Evolutionary conservation across 2,113 vertebrate genomes (phyloP).

Genomic region (Elanoides forficatus): DNA sequence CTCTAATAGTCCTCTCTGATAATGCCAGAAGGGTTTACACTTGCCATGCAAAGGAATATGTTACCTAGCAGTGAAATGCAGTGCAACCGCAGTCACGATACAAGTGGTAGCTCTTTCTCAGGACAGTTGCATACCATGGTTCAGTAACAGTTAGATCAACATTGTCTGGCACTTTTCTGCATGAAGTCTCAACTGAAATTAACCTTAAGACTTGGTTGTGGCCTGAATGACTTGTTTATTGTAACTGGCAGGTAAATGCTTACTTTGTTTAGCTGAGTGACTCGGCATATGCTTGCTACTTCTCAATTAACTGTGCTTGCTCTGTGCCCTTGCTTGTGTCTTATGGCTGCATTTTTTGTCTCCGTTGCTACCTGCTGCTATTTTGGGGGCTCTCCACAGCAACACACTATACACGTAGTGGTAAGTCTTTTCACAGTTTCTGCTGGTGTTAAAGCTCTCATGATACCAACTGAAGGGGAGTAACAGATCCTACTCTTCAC

Average conservation of each 20-base stretch:
- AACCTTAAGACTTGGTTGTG: not conserved
- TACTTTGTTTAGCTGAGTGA: constrained; percentile 49
- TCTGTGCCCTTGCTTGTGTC: constrained; percentile 76
- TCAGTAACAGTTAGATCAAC: not conserved
- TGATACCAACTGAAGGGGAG: constrained; percentile 5
- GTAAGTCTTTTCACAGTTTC: constrained; percentile 87
- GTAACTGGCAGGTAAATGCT: constrained; percentile 23
- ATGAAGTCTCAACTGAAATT: not conserved
- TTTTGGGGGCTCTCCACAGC: constrained; percentile 89
- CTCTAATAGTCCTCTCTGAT: not conserved
- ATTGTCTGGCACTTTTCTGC: not conserved
- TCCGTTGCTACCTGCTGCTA: constrained; percentile 91
- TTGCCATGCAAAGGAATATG: not conserved
- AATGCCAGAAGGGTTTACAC: not conserved
- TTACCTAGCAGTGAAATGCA: not conserved
- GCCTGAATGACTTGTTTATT: not conserved
- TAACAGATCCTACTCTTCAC: not conserved
- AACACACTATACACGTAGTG: constrained; percentile 99
- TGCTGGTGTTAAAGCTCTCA: constrained; percentile 64
- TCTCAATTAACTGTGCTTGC: constrained; percentile 68
- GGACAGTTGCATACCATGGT: not conserved
- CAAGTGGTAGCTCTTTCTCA: not conserved
- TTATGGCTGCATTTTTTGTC: constrained; percentile 82
- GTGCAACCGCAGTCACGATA: not conserved
- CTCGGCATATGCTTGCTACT: constrained; percentile 51